phyloP scores from a whole-genome alignment of 1,140 invertebrate genomes.

The Camponotus floridanus region DNA sequence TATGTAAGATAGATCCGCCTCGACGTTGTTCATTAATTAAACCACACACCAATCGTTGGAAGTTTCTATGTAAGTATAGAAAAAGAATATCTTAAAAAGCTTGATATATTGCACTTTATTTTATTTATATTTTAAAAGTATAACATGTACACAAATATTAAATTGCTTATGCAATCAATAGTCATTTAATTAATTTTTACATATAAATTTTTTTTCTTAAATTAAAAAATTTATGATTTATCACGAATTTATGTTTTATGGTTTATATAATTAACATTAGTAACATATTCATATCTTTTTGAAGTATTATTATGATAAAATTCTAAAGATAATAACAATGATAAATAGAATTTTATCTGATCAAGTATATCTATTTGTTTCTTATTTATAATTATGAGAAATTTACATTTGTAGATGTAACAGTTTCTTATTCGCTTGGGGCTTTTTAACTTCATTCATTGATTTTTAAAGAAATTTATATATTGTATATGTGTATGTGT shows the following conservation, averaged over 20 bases:
- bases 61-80: slow-evolving; percentile 83
- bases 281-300: neutral
- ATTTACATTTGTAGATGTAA: too few relatives aligned
- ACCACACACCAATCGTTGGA: slow-evolving; percentile 83
- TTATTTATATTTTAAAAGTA: neutral
- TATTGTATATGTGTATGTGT: too few relatives aligned
- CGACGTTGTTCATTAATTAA: slow-evolving; percentile 80
- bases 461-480: too few relatives aligned
- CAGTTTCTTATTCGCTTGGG: too few relatives aligned
- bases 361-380: too few relatives aligned
- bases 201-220: slow-evolving; percentile 3
- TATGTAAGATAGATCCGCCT: slow-evolving; percentile 82
- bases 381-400: too few relatives aligned
- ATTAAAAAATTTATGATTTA: neutral
- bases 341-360: too few relatives aligned
- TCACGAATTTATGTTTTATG: too few relatives aligned
- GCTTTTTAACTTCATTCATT: too few relatives aligned
- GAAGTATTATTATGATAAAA: neutral
- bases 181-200: neutral
- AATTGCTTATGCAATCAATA: neutral
- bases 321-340: neutral
- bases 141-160: neutral
- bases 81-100: neutral
- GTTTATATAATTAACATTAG: neutral
- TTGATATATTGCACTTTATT: slow-evolving; percentile 20